Evolutionary conservation across 53 echinoderm and acorn worm species (phyloP), one percentile per base, ranked within the genome.

Genomic region (Stichopus horrens): DNA sequence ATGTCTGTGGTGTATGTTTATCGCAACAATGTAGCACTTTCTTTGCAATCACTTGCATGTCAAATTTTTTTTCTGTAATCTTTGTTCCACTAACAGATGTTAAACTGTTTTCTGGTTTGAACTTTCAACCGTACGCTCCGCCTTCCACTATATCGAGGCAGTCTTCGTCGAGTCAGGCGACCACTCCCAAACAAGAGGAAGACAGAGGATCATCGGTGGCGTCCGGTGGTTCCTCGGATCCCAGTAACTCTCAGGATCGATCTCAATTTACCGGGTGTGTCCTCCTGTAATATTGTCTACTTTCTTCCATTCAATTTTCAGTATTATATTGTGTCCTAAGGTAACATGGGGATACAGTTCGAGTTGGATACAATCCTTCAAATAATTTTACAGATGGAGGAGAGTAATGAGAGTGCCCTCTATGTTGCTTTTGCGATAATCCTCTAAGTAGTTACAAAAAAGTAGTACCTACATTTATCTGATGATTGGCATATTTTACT

Each of bases 41-140:
- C 37, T 37, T 37, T 2, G 37, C 37, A 37, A 37, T 37, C 37
- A 37, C 37, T 37, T 37, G 37, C 37, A 37, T 37, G 37, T 37
- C 37, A 37, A 37, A 1, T 37, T 13, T 63, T 63, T 16, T 0
- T 7, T 71, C 71, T 2, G 7, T 4, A 0, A 16, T 71, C 19
- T 71, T 21, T 71, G 71, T 16, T 63, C 63, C 37, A 37, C 37
- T 37, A 8, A 8, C 57, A 85, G 85, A 85, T 23, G 66, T 57
- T n/a, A 87, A 74, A 8, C 85, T 94, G 54, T 92, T 95, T 22
- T 80, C 95, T 68, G 98, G 98, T 22, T 90, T 98, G 11, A 98
- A 96, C 75, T 98, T 98, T 74, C 93, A 92, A 75, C 98, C 98
- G 55, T 98, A 98, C 83, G 76, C 85, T 57, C 92, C 89, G 74